A percentile compares a stretch with the other conserved stretches of the same genome.
Conservation (phyloP, 2,113 vertebrate genomes). For the Sigmodon hispidus region DNA sequence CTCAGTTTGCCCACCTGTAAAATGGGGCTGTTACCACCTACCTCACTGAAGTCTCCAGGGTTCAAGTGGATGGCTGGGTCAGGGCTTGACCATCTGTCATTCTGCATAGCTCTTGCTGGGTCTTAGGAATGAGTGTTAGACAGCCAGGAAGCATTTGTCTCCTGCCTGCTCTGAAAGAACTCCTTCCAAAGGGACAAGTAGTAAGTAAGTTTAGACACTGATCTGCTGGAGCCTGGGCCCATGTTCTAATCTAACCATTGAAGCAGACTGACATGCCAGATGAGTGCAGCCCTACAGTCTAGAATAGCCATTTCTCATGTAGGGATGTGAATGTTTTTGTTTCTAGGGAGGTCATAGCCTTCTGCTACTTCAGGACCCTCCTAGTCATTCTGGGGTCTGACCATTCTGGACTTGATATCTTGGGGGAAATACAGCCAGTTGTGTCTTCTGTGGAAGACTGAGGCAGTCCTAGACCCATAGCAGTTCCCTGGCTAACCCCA, state of each 20-base stretch:
- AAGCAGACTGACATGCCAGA: rapidly evolving
- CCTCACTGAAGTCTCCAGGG: constrained; percentile 68
- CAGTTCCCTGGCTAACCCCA: not conserved
- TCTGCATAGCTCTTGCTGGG: not conserved
- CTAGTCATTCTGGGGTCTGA: not conserved
- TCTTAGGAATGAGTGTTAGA: not conserved
- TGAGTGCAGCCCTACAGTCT: rapidly evolving
- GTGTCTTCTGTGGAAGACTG: rapidly evolving
- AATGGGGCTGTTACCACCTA: constrained; percentile 74
- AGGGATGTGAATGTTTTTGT: not conserved
- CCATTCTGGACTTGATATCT: not conserved
- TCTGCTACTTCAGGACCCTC: not conserved
- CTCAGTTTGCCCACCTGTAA: constrained; percentile 76
- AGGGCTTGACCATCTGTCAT: not conserved
- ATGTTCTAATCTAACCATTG: not conserved
- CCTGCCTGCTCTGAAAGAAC: not conserved
- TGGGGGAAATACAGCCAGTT: not conserved
- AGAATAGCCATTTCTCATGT: not conserved
- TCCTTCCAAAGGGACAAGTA: rapidly evolving
- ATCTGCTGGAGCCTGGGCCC: rapidly evolving
- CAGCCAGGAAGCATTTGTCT: rapidly evolving
- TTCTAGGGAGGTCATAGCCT: not conserved
- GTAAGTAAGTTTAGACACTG: rapidly evolving
- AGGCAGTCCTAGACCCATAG: not conserved
- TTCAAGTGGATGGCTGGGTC: not conserved